Conservation (phyloP, 1,140 invertebrate species). For the Caenorhabditis tropicalis region DNA sequence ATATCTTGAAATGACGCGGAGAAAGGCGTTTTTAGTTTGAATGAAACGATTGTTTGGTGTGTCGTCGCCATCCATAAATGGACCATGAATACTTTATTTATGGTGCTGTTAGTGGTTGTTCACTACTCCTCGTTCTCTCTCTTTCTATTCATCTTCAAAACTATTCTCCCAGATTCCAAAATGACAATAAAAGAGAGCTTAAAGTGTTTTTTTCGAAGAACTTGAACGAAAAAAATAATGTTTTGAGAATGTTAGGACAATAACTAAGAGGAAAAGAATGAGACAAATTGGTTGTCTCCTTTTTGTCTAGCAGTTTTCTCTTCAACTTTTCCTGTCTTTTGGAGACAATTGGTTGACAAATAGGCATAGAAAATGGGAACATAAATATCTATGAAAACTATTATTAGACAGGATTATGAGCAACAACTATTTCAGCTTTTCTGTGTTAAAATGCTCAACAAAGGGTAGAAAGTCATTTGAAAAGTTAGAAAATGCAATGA, state of each 20-base stretch:
- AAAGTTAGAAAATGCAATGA: too few relatives aligned
- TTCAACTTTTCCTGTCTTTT: conserved; percentile 27
- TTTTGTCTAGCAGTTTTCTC: conserved; percentile 12
- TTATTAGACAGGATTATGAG: neutral
- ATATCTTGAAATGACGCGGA: neutral
- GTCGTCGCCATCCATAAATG: conserved; percentile 18
- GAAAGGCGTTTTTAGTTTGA: neutral
- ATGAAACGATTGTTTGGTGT: neutral
- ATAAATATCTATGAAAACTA: neutral
- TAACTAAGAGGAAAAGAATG: neutral
- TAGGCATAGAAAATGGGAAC: neutral
- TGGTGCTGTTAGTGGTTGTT: neutral
- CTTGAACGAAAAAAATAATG: neutral
- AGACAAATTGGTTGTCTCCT: conserved; percentile 38
- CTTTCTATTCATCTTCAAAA: neutral
- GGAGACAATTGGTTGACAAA: neutral
- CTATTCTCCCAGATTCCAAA: neutral
- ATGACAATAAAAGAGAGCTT: neutral
- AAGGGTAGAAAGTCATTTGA: too few relatives aligned
- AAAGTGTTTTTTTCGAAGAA: too few relatives aligned
- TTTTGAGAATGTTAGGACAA: neutral
- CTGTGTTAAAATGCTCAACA: too few relatives aligned
- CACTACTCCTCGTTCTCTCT: too few relatives aligned
- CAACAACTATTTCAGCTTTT: too few relatives aligned
- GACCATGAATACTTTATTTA: conserved; percentile 41